Conservation (phyloP, 2,888 invertebrate genomes). For the Linnaemya vulpina region DNA sequence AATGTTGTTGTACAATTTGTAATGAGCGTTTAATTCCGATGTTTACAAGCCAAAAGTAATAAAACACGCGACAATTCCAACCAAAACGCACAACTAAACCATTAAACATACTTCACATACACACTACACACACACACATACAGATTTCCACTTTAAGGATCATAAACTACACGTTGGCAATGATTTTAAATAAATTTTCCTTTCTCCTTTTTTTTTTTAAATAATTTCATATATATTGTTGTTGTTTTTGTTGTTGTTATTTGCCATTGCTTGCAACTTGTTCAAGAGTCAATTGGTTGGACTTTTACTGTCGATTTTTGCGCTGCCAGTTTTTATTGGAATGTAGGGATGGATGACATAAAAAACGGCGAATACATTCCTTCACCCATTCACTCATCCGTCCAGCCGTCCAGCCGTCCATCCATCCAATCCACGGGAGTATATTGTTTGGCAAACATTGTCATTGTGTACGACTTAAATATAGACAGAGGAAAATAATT, state of each 20-base stretch:
- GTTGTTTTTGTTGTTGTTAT: slow-evolving; percentile 5
- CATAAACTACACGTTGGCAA: slow-evolving; percentile 71
- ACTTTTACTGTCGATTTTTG: slow-evolving; percentile 30
- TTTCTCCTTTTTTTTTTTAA: slow-evolving; percentile 28
- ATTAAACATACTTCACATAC: not conserved
- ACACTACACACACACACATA: not conserved
- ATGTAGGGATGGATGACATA: slow-evolving; percentile 25
- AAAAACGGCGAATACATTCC: slow-evolving; percentile 41
- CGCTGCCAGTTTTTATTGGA: slow-evolving; percentile 8
- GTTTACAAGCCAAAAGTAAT: slow-evolving; percentile 72
- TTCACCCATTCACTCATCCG: slow-evolving; percentile 25
- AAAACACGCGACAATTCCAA: slow-evolving; percentile 70
- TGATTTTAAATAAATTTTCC: slow-evolving; percentile 65
- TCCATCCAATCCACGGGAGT: slow-evolving; percentile 15
- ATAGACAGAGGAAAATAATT: slow-evolving; percentile 30
- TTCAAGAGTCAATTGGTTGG: slow-evolving; percentile 59
- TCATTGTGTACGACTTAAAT: slow-evolving; percentile 16
- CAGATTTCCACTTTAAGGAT: slow-evolving; percentile 63
- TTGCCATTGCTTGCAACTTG: slow-evolving; percentile 51
- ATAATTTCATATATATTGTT: slow-evolving; percentile 19
- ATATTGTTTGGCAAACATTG: slow-evolving; percentile 45
- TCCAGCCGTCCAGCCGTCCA: slow-evolving; percentile 16
- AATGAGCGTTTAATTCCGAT: slow-evolving; percentile 71
- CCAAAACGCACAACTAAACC: slow-evolving; percentile 35
- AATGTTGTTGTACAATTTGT: slow-evolving; percentile 68